Evolutionary conservation across 2,888 invertebrate species (phyloP).

Genomic region (Julus scanicus): DNA sequence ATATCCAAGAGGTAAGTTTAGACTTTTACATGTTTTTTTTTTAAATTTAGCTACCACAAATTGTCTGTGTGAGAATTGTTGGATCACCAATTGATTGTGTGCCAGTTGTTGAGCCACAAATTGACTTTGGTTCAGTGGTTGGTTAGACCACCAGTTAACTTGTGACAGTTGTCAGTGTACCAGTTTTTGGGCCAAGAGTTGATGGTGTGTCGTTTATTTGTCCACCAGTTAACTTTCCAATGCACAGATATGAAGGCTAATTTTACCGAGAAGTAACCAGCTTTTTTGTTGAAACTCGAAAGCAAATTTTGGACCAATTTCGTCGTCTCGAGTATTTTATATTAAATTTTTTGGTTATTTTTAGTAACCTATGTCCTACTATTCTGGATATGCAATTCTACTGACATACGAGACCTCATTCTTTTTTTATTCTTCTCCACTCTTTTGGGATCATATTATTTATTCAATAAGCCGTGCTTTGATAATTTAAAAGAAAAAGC

Average conservation of each 20-base stretch:
- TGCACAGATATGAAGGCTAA: not conserved
- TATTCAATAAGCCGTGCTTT: not conserved
- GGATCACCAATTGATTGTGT: too few species aligned
- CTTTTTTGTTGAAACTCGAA: not conserved
- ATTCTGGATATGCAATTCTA: not conserved
- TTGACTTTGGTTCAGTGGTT: too few species aligned
- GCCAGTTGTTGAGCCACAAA: too few species aligned
- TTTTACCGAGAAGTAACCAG: not conserved
- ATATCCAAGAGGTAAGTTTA: slow-evolving; percentile 78
- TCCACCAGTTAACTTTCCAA: too few species aligned
- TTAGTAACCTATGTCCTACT: not conserved
- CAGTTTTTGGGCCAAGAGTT: too few species aligned
- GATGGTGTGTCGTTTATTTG: too few species aligned
- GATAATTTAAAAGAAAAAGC: not conserved
- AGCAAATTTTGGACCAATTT: not conserved
- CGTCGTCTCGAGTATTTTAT: not conserved
- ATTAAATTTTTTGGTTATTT: not conserved
- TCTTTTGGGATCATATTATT: not conserved
- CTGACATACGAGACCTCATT: not conserved
- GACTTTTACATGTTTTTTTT: not conserved
- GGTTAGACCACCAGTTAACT: too few species aligned
- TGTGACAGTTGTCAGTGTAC: too few species aligned
- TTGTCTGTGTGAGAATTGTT: too few species aligned
- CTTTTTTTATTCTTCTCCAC: not conserved
- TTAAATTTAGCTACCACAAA: too few species aligned